Percentiles rank a stretch among this genome's conserved stretches.
Conservation (phyloP, 2,888 invertebrate species). For the Lithophane ornitopus region DNA sequence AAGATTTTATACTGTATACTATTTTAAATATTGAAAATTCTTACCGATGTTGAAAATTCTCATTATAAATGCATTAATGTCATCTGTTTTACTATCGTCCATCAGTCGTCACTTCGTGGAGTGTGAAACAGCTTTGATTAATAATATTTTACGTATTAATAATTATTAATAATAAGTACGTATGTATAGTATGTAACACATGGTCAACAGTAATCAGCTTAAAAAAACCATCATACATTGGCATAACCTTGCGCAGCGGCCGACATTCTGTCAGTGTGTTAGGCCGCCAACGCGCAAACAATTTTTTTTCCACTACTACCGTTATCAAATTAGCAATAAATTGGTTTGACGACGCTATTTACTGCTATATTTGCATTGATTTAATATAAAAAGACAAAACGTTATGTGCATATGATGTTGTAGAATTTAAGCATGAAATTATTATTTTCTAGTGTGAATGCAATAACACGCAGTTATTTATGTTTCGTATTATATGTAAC, state of each 20-base stretch:
- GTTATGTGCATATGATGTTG: not conserved
- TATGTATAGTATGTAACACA: constrained; percentile 28
- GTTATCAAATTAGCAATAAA: constrained; percentile 72
- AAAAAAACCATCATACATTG: constrained; percentile 46
- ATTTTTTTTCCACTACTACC: constrained; percentile 72
- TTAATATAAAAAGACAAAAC: constrained; percentile 57
- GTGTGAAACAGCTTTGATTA: constrained; percentile 19
- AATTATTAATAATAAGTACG: too few relatives aligned
- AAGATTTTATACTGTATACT: not conserved
- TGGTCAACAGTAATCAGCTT: constrained; percentile 50
- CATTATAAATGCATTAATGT: constrained; percentile 18
- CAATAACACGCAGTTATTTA: constrained; percentile 38
- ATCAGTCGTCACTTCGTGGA: constrained; percentile 6
- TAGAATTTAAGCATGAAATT: constrained; percentile 5
- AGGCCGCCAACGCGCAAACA: constrained; percentile 66
- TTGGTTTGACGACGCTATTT: constrained; percentile 70
- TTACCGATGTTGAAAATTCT: constrained; percentile 16
- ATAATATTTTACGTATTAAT: constrained; percentile 14
- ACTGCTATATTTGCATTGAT: constrained; percentile 73
- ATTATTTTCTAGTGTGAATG: constrained; percentile 13
- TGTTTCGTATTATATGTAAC: constrained; percentile 45
- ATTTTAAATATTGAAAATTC: not conserved
- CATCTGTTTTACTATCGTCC: constrained; percentile 21
- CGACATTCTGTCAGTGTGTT: constrained; percentile 66
- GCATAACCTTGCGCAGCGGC: constrained; percentile 62